Conservation (phyloP, 2,113 vertebrate genomes). For the Dicerorhinus sumatrensis region DNA sequence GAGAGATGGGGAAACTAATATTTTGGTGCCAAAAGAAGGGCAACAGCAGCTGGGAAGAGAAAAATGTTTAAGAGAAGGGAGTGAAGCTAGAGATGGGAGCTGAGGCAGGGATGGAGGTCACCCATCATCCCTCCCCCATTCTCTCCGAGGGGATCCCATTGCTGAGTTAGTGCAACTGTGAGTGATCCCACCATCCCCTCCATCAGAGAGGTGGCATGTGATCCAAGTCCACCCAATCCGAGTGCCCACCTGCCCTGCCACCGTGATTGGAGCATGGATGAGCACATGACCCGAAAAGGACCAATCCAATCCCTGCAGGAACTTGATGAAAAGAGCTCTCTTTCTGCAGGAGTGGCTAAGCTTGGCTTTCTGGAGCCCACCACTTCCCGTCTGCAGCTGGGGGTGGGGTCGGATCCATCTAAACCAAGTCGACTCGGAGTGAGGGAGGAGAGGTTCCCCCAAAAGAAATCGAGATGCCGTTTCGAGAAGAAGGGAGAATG, state of each 20-base stretch:
- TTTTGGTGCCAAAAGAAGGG: too few species aligned
- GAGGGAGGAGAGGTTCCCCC: neutral
- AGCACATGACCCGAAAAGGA: neutral
- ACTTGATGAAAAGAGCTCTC: neutral
- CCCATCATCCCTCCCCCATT: accelerated
- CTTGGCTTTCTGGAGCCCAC: too few species aligned
- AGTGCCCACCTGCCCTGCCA: neutral
- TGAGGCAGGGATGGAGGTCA: neutral
- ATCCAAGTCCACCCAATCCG: neutral
- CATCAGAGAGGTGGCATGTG: neutral
- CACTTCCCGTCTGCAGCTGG: neutral
- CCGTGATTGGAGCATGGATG: neutral
- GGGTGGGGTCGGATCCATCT: neutral
- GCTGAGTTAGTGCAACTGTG: neutral
- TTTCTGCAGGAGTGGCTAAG: neutral
- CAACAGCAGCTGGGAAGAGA: too few species aligned
- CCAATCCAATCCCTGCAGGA: neutral
- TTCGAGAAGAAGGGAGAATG: neutral
- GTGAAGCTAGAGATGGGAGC: neutral
- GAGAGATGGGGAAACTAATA: too few species aligned
- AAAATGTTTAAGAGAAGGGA: too few species aligned
- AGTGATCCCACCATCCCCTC: too few species aligned
- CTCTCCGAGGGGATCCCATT: too few species aligned
- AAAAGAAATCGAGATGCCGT: neutral
- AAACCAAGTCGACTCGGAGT: neutral